Evolutionary conservation across 2,797 vertebrate species (phyloP).

Genomic region (Scolopax bukidnonensis): DNA sequence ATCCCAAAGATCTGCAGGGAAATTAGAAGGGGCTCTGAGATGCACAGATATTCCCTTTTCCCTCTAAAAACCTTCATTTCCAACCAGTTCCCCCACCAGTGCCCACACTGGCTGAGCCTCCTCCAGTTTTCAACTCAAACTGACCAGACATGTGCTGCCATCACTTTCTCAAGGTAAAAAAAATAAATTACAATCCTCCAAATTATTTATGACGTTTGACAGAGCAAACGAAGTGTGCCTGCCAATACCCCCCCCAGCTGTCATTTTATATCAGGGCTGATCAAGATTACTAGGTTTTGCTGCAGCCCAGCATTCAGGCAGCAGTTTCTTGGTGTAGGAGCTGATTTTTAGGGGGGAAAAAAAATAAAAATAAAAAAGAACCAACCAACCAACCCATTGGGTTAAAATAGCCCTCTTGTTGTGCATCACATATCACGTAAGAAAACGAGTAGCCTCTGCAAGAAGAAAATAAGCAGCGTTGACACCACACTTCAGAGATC

Average conservation of each 20-base stretch:
- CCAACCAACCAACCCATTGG: neutral
- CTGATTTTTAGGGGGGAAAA: neutral
- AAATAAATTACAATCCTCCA: neutral
- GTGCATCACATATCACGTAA: neutral
- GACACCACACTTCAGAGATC: neutral
- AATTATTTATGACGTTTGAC: neutral
- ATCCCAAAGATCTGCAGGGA: neutral
- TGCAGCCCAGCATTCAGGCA: neutral
- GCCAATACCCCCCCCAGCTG: neutral
- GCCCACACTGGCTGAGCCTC: rapidly evolving
- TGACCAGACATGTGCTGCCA: rapidly evolving
- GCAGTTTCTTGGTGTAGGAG: neutral
- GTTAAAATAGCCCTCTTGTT: neutral
- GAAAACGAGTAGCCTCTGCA: neutral
- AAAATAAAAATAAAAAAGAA: neutral
- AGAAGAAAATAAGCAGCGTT: neutral
- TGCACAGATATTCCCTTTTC: rapidly evolving
- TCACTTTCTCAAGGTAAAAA: neutral
- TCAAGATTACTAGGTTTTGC: neutral
- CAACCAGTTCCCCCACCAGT: neutral
- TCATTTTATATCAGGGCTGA: neutral
- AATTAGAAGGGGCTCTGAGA: rapidly evolving
- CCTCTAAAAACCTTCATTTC: neutral
- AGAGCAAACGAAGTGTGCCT: neutral
- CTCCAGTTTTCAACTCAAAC: neutral